Percentiles rank a stretch among this genome's conserved stretches.
phyloP scores from a whole-genome alignment of 2,113 vertebrate species.

The Macquaria australasica region DNA sequence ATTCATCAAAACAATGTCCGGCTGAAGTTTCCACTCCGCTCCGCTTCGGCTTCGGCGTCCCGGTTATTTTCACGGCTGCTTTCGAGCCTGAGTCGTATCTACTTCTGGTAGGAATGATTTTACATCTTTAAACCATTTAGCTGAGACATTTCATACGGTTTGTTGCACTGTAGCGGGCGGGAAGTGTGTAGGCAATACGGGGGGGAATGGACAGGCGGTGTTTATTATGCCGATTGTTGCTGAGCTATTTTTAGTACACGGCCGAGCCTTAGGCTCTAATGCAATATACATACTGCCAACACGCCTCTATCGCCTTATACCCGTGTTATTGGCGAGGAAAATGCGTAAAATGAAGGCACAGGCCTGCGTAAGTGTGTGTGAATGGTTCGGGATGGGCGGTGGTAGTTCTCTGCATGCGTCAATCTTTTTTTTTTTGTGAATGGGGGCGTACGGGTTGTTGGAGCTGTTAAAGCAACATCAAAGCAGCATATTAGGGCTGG shows the following conservation, averaged over 20 bases:
- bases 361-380: constrained; percentile 66
- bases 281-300: not conserved
- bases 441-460: constrained; percentile 71
- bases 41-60: constrained; percentile 25
- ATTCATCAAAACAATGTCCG: constrained; percentile 78
- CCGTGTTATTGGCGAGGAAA: constrained; percentile 12
- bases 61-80: not conserved
- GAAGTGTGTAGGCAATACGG: constrained; percentile 67
- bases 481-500: not conserved
- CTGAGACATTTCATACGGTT: constrained; percentile 34
- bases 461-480: constrained; percentile 56
- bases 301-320: not conserved
- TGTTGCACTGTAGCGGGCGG: constrained; percentile 66
- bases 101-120: not conserved
- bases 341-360: constrained; percentile 34
- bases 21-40: constrained; percentile 75
- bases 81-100: not conserved
- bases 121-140: constrained; percentile 1
- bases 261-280: constrained; percentile 46
- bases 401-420: constrained; percentile 83
- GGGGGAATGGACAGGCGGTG: constrained; percentile 26
- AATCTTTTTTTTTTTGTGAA: constrained; percentile 81
- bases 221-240: constrained; percentile 80
- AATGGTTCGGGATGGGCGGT: constrained; percentile 81
- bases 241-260: constrained; percentile 78